phyloP scores from a whole-genome alignment of 2,113 vertebrate species.

The Triplophysa siluroides region DNA sequence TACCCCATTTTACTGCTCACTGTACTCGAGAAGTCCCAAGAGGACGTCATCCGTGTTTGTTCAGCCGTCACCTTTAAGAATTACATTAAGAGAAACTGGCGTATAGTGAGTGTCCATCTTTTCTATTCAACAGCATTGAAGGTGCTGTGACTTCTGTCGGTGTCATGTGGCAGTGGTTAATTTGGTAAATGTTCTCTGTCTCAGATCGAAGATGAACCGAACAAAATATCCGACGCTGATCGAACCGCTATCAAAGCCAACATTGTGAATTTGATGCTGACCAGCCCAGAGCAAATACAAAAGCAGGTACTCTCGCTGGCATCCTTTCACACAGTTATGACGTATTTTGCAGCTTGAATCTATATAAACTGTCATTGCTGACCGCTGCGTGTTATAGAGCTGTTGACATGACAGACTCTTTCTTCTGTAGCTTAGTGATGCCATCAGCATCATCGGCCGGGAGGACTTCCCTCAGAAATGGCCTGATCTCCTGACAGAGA shows the following conservation, averaged over 20 bases:
- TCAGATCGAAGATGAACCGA: conserved; percentile 96
- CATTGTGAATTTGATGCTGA: conserved; percentile 97
- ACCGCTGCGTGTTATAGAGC: not conserved
- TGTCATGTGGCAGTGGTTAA: not conserved
- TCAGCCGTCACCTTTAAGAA: conserved; percentile 98
- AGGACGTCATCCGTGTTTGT: conserved; percentile 95
- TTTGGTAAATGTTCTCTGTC: not conserved
- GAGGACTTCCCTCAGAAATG: conserved; percentile 98
- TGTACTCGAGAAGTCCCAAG: conserved; percentile 91
- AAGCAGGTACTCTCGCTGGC: conserved; percentile 83
- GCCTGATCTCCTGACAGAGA: conserved; percentile 95
- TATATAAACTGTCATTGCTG: not conserved
- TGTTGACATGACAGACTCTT: not conserved
- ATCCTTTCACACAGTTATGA: not conserved
- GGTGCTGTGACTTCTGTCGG: not conserved
- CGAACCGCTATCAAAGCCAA: conserved; percentile 94
- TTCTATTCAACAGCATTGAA: not conserved
- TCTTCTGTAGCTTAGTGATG: conserved; percentile 87
- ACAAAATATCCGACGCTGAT: conserved; percentile 93
- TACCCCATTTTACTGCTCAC: conserved; percentile 92
- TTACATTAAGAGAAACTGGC: conserved; percentile 99
- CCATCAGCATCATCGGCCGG: conserved; percentile 96
- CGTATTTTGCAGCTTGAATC: not conserved
- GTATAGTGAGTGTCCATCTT: conserved; percentile 81
- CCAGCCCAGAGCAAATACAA: conserved; percentile 97